Evolutionary conservation across 2,888 invertebrate species (phyloP).

Genomic region (Dasypogon diadema): DNA sequence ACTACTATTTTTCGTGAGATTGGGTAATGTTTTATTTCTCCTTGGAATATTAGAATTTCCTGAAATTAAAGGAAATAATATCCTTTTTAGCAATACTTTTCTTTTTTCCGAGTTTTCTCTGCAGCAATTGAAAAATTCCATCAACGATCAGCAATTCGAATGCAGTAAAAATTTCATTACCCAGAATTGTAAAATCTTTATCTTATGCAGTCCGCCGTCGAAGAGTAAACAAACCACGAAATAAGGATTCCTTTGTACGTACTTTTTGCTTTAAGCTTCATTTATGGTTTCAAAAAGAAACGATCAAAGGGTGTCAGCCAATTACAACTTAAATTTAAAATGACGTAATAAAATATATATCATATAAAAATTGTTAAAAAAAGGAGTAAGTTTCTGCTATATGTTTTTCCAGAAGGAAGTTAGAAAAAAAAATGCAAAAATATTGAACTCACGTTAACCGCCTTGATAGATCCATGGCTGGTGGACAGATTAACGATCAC

Average conservation of each 20-base stretch:
- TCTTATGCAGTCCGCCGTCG: too few species aligned
- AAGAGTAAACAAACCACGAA: background rate
- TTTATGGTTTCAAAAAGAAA: background rate
- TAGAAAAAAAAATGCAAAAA: background rate
- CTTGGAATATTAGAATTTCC: too few species aligned
- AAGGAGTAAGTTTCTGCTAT: too few species aligned
- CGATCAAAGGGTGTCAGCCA: background rate
- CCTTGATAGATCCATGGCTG: conserved; percentile 69
- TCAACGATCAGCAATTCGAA: too few species aligned
- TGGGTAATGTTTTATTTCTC: too few species aligned
- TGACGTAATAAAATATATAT: background rate
- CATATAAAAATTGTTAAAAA: conserved; percentile 9
- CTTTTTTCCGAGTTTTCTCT: too few species aligned
- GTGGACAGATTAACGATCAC: background rate
- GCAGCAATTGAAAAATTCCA: too few species aligned
- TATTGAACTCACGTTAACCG: conserved; percentile 66
- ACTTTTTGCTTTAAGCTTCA: background rate
- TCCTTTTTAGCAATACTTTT: too few species aligned
- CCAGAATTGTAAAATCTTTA: too few species aligned
- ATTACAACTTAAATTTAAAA: background rate
- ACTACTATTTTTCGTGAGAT: too few species aligned
- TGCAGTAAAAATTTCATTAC: too few species aligned
- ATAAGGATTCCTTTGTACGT: background rate
- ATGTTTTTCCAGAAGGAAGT: background rate
- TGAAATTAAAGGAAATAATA: too few species aligned